Percentiles rank a stretch among this genome's conserved stretches.
Evolutionary conservation across 1,140 invertebrate species (phyloP).

Genomic region (Melanaphis sacchari): DNA sequence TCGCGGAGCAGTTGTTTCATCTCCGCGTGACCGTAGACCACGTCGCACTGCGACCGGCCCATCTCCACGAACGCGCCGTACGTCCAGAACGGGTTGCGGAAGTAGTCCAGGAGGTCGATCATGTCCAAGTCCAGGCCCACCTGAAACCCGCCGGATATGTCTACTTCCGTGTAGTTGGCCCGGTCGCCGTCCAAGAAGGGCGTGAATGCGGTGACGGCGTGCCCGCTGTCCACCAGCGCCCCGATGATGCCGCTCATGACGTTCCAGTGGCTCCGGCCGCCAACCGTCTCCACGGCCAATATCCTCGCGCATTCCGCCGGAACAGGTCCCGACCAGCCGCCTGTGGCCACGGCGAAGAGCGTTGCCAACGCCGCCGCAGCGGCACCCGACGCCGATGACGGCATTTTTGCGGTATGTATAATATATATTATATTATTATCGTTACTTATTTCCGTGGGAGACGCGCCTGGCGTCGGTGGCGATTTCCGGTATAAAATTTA

Average conservation of each 20-base stretch:
- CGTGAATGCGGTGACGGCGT: constrained; percentile 46
- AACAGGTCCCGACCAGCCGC: not conserved
- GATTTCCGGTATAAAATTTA: not conserved
- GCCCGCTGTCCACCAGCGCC: constrained; percentile 51
- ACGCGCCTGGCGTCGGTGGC: too few species aligned
- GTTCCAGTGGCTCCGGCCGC: constrained; percentile 62
- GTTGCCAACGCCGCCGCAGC: not conserved
- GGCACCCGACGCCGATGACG: not conserved
- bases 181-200: constrained; percentile 12
- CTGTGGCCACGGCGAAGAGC: not conserved
- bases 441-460: too few species aligned
- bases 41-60: not conserved
- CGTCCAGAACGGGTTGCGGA: not conserved
- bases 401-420: not conserved
- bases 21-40: not conserved
- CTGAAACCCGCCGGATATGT: not conserved
- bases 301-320: not conserved
- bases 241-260: constrained; percentile 63
- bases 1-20: not conserved
- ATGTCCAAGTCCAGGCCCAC: not conserved
- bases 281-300: constrained; percentile 61
- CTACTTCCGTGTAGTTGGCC: constrained; percentile 18
- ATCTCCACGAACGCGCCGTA: not conserved
- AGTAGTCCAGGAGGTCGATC: not conserved
- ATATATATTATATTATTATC: not conserved